Conservation (phyloP, 2,888 invertebrate species). For the Drosophila kanekoi region DNA sequence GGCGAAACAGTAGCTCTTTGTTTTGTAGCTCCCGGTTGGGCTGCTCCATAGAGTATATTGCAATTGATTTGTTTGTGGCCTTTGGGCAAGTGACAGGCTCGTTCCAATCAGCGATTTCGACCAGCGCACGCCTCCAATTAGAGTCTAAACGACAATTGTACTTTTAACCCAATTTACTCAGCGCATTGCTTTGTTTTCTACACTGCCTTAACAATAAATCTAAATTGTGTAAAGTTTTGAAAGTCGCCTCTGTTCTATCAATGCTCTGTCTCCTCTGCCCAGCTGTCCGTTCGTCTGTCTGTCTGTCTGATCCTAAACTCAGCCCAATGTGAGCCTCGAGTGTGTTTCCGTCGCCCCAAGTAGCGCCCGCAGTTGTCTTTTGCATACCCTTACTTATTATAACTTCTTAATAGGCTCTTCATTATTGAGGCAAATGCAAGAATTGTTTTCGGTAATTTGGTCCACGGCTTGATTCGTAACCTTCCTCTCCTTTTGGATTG, state of each 20-base stretch:
- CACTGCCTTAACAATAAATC: conserved; percentile 70
- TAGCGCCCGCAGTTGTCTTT: conserved; percentile 7
- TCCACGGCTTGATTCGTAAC: no score
- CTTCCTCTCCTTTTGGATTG: no score
- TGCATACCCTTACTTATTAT: conserved; percentile 30
- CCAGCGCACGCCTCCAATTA: conserved; percentile 77
- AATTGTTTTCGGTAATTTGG: no score
- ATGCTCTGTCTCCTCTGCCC: conserved; percentile 14
- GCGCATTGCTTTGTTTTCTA: conserved; percentile 52
- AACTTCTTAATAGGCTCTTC: no score
- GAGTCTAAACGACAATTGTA: conserved; percentile 78
- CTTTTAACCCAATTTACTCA: conserved; percentile 76
- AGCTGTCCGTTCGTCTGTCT: conserved; percentile 7
- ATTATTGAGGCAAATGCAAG: no score
- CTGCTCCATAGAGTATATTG: conserved; percentile 14
- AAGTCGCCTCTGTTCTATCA: conserved; percentile 50
- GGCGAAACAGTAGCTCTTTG: conserved; percentile 64
- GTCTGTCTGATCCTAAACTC: conserved; percentile 31
- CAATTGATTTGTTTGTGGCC: conserved; percentile 76
- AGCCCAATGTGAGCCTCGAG: conserved; percentile 36
- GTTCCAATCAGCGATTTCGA: conserved; percentile 68
- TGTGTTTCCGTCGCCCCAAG: conserved; percentile 23
- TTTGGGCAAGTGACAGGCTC: conserved; percentile 72
- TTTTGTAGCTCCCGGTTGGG: conserved; percentile 17
- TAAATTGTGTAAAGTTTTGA: conserved; percentile 71